Evolutionary conservation across 2,888 invertebrate genomes (phyloP), one percentile per base, ranked within the genome.

Genomic region (Caenorhabditis sp.): DNA sequence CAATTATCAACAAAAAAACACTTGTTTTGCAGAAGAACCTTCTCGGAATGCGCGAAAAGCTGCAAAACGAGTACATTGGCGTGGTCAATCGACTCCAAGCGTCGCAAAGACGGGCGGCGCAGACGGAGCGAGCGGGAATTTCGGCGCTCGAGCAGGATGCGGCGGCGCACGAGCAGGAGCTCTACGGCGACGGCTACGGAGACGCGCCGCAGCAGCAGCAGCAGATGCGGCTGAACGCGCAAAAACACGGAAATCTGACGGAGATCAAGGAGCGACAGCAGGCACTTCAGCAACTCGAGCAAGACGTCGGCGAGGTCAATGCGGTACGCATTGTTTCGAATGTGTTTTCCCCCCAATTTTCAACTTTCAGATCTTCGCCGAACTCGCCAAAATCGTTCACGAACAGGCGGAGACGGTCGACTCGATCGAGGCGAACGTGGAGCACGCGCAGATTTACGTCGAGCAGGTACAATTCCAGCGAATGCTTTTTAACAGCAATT

Each of bases 351-450:
- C 13, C 3, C 15, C 11, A 4, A 20, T 20, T 20, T 17, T 43
- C 17, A 22, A 48, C 27, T 8, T 11, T 68, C 82, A 87, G 78
- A 88, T 88, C 55, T 88, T 88, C 71, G 82, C 83, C 13, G 88
- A 88, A 59, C 79, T 88, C 35, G 86, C 88, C 0, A 80, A 83
- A 50, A 87, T 88, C 15, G 87, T 87, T 8, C 88, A 88, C 53
- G 87, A 88, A 17, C 88, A 88, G 63, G 88, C 86, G 6, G 87
- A 88, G 24, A 83, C 85, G 83, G 87, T 88, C n/a, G 88, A 88
- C 61, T 84, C 83, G 32, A 88, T 88, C 61, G 88, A 88, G 61
- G 86, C 85, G 24, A 88, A 86, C 63, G 86, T 88, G 13, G 88
- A 88, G 32, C 78, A 85, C 56, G 87, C 88, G 17, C 77, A 80